Conservation (phyloP, 2,888 invertebrate genomes). For the Drosophila birchii region DNA sequence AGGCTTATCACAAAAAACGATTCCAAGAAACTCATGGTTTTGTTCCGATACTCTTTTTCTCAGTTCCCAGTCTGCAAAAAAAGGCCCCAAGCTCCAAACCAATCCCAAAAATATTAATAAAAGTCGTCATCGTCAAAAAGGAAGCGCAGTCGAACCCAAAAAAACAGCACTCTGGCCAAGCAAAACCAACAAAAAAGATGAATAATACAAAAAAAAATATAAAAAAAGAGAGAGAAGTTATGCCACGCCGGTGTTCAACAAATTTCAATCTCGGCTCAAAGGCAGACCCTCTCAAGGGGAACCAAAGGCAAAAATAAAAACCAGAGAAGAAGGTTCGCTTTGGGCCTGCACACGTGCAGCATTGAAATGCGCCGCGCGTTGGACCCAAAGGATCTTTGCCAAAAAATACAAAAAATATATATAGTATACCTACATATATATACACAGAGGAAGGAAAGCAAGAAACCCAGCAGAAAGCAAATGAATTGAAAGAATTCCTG, state of each 20-base stretch:
- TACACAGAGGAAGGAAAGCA: background rate
- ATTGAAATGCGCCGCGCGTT: conserved; percentile 79
- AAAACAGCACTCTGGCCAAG: conserved; percentile 7
- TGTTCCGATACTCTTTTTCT: conserved; percentile 57
- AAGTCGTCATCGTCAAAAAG: conserved; percentile 78
- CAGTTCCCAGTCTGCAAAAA: conserved; percentile 36
- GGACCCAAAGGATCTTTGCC: conserved; percentile 71
- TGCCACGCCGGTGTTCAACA: conserved; percentile 80
- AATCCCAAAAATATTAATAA: conserved; percentile 77
- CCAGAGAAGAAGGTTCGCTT: conserved; percentile 30
- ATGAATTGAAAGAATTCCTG: conserved; percentile 78
- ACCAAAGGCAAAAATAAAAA: conserved; percentile 4
- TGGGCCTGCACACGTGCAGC: conserved; percentile 75
- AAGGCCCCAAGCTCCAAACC: conserved; percentile 53
- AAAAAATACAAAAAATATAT: conserved; percentile 52
- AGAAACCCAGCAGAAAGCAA: conserved; percentile 40
- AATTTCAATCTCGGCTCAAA: conserved; percentile 79
- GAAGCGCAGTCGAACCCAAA: conserved; percentile 70
- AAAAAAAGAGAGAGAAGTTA: conserved; percentile 54
- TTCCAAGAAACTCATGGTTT: conserved; percentile 73
- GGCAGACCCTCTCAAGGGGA: conserved; percentile 38
- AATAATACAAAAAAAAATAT: conserved; percentile 21
- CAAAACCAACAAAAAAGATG: conserved; percentile 23
- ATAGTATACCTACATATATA: background rate
- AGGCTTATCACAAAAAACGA: conserved; percentile 57